Percentiles rank a stretch among this genome's conserved stretches.
These are phyloP conservation scores for Amyelois transitella DNA, from an alignment of 1,140 invertebrate genomes.

Conservation along the genomic window DNA sequence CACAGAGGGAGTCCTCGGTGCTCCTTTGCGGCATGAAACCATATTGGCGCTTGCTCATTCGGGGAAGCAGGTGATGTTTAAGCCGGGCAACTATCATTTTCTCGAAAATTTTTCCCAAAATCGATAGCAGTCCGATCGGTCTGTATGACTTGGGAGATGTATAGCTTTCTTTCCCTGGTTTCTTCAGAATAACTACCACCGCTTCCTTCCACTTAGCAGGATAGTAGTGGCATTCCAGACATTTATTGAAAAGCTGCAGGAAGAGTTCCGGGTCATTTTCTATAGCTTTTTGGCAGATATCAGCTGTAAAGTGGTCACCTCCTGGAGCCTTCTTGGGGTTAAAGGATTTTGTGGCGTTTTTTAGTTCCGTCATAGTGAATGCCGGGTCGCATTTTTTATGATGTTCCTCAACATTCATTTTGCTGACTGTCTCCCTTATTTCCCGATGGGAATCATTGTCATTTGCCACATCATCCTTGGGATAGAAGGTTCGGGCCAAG, in stretches of 20 bases:
- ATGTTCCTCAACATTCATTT: background rate
- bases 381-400: background rate
- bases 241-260: background rate
- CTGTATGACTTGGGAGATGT: slow-evolving; percentile 8
- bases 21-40: slow-evolving; percentile 7
- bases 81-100: slow-evolving; percentile 6
- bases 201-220: slow-evolving; percentile 9
- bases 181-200: slow-evolving; percentile 2
- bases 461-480: background rate
- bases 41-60: background rate
- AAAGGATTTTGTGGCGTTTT: background rate
- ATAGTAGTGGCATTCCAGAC: background rate
- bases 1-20: slow-evolving; percentile 11
- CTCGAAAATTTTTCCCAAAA: slow-evolving; percentile 9
- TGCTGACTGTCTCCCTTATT: background rate
- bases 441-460: background rate
- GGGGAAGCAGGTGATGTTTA: background rate
- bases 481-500: no score
- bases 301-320: background rate
- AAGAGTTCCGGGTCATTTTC: background rate
- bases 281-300: background rate
- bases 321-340: slow-evolving; percentile 10
- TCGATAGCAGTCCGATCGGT: slow-evolving; percentile 11
- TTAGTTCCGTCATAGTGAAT: slow-evolving; percentile 1
- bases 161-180: slow-evolving; percentile 11